phyloP scores from a whole-genome alignment of 2,888 invertebrate species.

The Brassicogethes aeneus region DNA sequence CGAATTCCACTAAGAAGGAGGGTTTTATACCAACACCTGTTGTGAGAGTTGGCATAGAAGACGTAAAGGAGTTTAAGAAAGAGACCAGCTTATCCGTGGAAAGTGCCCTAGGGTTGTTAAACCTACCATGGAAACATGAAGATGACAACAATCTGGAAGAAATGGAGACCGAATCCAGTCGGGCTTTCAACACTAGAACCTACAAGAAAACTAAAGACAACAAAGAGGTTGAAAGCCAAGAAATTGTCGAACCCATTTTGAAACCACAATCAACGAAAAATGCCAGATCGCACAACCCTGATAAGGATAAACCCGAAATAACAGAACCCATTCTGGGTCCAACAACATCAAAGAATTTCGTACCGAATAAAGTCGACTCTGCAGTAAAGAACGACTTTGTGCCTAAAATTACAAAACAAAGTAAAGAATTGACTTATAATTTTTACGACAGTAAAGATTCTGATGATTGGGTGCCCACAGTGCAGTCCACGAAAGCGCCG shows the following conservation, averaged over 20 bases:
- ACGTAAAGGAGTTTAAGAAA: constrained; percentile 20
- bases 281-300: constrained; percentile 42
- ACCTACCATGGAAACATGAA: constrained; percentile 41
- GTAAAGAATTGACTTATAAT: constrained; percentile 26
- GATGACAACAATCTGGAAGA: constrained; percentile 42
- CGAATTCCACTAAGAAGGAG: neutral
- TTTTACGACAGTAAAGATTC: constrained; percentile 23
- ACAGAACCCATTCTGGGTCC: constrained; percentile 55
- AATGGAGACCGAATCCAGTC: constrained; percentile 44
- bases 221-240: constrained; percentile 34
- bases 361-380: constrained; percentile 13
- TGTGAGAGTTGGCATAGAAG: constrained; percentile 35
- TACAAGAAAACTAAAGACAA: constrained; percentile 19
- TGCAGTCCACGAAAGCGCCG: constrained; percentile 17
- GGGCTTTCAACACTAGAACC: constrained; percentile 46
- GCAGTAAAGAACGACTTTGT: constrained; percentile 38
- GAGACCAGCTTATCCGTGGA: constrained; percentile 16
- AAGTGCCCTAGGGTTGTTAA: constrained; percentile 43
- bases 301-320: constrained; percentile 46
- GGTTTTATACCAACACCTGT: constrained; percentile 38
- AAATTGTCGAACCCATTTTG: constrained; percentile 68
- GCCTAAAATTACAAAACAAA: constrained; percentile 31
- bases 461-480: constrained; percentile 30
- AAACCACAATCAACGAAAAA: constrained; percentile 51
- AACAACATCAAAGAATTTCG: constrained; percentile 25